Evolutionary conservation across 2,797 vertebrate genomes (phyloP), one percentile per base, ranked within the genome.

Genomic region (Okamejei kenojei): DNA sequence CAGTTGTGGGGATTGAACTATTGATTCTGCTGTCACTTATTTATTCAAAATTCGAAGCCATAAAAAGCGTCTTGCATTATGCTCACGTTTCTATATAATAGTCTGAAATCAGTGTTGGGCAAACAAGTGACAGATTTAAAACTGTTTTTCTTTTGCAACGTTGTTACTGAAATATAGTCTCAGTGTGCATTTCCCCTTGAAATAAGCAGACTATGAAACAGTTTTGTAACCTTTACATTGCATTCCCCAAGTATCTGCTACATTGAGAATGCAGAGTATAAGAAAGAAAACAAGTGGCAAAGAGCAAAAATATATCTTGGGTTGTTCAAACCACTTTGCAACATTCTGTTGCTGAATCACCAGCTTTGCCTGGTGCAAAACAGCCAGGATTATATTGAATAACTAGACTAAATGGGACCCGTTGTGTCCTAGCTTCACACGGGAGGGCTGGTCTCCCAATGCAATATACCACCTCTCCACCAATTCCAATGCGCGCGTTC

Each of bases 41-140:
- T 78, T 86, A 63, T 94, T 94, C 94, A 93, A 45, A 94, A 90
- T 74, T 35, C 5, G 79, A 82, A 93, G 93, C 81, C 94, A 76
- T 63, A 74, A 21, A 74, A 74, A 74, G 45, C 5, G 45, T 54
- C 45, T 54, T 54, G 45, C 45, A 54, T 54, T 54, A 68, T 68
- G 65, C 10, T 68, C 65, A 68, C 23, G 84, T 94, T 94, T 94
- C 45, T 94, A 10, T 58, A 3, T 26, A 7, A 61, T 3, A 7
- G 23, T 84, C 61, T 84, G 26, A 88, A 65, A 63, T 58, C 82
- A 86, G 3, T 5, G 11, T 15, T 63, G 61, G 84, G 8, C 15
- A 78, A 15, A 35, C 32, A 77, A 77, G 17, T 78, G 11, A 35
- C 13, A 78, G 19, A 2, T 78, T 32, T 78, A 35, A 17, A 78